phyloP scores from a whole-genome alignment of 2,797 vertebrate genomes.

The Bradypodion pumilum region DNA sequence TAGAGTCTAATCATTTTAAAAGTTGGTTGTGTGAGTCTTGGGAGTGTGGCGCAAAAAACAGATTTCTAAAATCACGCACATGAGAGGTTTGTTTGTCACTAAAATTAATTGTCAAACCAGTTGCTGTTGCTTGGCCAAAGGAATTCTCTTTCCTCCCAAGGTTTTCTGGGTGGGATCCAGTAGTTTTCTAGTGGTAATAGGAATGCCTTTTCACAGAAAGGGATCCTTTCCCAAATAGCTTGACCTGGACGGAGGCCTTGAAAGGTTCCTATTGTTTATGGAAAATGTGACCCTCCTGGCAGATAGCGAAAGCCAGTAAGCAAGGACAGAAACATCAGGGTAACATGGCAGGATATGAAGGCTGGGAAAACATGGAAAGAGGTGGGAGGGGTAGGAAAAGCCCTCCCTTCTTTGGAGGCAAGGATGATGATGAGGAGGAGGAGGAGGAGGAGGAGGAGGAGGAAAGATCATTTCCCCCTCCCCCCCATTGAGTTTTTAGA shows the following conservation, averaged over 20 bases:
- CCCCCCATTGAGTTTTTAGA: not conserved
- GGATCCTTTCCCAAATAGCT: too few species aligned
- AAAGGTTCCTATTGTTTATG: not conserved
- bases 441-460: too few species aligned
- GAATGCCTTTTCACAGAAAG: not conserved
- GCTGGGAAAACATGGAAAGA: not conserved
- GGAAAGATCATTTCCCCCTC: not conserved
- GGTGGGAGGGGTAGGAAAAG: not conserved
- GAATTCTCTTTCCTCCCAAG: too few species aligned
- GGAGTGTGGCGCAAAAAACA: too few species aligned
- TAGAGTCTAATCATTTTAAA: not conserved
- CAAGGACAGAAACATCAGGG: not conserved
- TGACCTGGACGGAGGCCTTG: not conserved
- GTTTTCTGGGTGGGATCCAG: too few species aligned
- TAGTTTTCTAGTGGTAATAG: not conserved
- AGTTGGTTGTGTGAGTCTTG: not conserved
- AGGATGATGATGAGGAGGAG: too few species aligned
- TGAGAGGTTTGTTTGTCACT: not conserved
- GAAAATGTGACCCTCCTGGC: not conserved
- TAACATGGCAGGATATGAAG: not conserved
- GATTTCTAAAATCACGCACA: not conserved
- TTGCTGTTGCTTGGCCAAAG: not conserved
- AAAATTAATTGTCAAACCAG: not conserved
- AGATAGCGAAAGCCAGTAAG: not conserved
- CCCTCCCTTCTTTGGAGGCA: not conserved